Evolutionary conservation across 2,888 invertebrate genomes (phyloP).

Genomic region (Cheilosia pagana): DNA sequence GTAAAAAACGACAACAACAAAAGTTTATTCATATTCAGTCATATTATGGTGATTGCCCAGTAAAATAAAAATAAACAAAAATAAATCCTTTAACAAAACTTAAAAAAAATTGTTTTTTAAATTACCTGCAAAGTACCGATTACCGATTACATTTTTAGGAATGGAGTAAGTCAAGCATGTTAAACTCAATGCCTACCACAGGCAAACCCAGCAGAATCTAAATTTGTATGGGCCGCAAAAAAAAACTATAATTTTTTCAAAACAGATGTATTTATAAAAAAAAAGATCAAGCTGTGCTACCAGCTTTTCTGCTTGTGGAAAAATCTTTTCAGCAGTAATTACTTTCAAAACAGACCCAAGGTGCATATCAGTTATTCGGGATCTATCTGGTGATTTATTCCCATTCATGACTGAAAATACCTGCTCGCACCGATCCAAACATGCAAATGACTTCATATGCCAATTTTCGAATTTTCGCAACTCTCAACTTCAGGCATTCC

Average conservation of each 20-base stretch:
- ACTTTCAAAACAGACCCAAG: slow-evolving; percentile 26
- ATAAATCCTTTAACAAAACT: too few relatives aligned
- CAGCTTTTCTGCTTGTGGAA: slow-evolving; percentile 15
- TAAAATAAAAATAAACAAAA: too few relatives aligned
- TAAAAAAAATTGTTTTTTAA: too few relatives aligned
- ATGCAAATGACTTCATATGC: slow-evolving; percentile 53
- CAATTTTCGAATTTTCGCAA: slow-evolving; percentile 28
- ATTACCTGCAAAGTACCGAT: too few relatives aligned
- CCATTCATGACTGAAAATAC: slow-evolving; percentile 48
- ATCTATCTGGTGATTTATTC: slow-evolving; percentile 30
- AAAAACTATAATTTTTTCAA: slow-evolving; percentile 1
- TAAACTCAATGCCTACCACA: slow-evolving; percentile 17
- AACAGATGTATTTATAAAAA: slow-evolving; percentile 42
- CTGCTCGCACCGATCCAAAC: slow-evolving; percentile 53
- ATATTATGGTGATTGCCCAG: too few relatives aligned
- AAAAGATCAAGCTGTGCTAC: slow-evolving; percentile 13
- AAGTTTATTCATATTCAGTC: too few relatives aligned
- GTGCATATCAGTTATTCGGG: slow-evolving; percentile 22
- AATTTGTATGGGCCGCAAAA: slow-evolving; percentile 6
- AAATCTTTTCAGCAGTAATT: slow-evolving; percentile 21
- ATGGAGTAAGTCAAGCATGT: slow-evolving; percentile 18
- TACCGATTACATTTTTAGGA: too few relatives aligned
- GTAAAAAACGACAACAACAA: too few relatives aligned
- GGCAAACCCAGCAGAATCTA: slow-evolving; percentile 5
- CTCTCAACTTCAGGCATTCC: slow-evolving; percentile 39